Evolutionary conservation across 92 coral and sea anemone species (phyloP).

Genomic region (Siderastrea siderea): DNA sequence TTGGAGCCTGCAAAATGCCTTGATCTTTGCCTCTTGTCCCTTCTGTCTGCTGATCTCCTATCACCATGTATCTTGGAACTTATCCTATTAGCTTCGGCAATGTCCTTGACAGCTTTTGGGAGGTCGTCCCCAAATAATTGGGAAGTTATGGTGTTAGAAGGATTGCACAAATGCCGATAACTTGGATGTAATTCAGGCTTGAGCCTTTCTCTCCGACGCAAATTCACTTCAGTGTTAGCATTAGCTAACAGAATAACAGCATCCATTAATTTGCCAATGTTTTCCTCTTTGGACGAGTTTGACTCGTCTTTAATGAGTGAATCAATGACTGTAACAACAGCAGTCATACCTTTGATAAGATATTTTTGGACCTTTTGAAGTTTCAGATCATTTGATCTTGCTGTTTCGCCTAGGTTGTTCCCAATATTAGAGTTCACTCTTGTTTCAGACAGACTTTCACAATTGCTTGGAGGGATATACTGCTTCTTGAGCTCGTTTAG

Average conservation of each 20-base stretch:
- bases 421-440: conserved; percentile 3
- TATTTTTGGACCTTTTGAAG: conserved; percentile 11
- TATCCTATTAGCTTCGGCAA: conserved; percentile 12
- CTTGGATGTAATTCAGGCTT: conserved; percentile 7
- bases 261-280: conserved; percentile 5
- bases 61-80: background rate
- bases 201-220: conserved; percentile 14
- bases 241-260: conserved; percentile 6
- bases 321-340: conserved; percentile 20
- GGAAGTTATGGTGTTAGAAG: conserved; percentile 7
- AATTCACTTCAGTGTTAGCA: background rate
- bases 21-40: conserved; percentile 2
- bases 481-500: conserved; percentile 12
- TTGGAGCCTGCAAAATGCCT: conserved; percentile 5
- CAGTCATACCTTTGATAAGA: conserved; percentile 7
- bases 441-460: conserved; percentile 2
- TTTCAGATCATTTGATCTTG: conserved; percentile 10
- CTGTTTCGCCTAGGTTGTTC: conserved; percentile 8
- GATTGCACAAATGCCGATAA: conserved; percentile 9
- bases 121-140: conserved; percentile 6
- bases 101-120: conserved; percentile 4
- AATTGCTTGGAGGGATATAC: conserved; percentile 16
- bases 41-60: conserved; percentile 4
- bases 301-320: background rate
- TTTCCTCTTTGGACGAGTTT: background rate